These are phyloP conservation scores for Glomeris maerens DNA, from an alignment of 1,140 invertebrate genomes.

Conservation along the genomic window DNA sequence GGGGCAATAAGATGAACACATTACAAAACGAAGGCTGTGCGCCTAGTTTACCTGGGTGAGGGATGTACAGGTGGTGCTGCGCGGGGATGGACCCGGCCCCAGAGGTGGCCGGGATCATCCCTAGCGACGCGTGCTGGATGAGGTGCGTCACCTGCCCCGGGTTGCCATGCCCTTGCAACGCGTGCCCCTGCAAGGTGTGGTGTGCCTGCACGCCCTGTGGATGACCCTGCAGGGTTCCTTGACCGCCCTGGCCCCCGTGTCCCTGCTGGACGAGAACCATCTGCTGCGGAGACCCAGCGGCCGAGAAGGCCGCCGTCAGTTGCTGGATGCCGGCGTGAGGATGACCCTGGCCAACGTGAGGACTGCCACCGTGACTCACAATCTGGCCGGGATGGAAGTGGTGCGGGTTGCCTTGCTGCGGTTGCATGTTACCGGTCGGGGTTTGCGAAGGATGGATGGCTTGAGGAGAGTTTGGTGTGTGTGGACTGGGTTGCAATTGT, in stretches of 20 bases:
- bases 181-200: conserved; percentile 15
- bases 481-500: conserved; percentile 19
- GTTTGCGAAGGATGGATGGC: conserved; percentile 13
- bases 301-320: conserved; percentile 4
- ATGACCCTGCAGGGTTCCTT: conserved; percentile 6
- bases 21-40: no score
- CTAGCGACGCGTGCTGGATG: conserved; percentile 13
- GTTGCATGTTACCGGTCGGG: conserved; percentile 2
- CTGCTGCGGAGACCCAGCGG: conserved; percentile 8
- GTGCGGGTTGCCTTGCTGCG: conserved; percentile 4
- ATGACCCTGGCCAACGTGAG: background rate
- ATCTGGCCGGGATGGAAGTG: background rate
- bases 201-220: conserved; percentile 5
- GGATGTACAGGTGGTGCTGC: conserved; percentile 8
- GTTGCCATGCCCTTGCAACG: conserved; percentile 13
- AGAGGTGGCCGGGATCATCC: conserved; percentile 7
- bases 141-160: conserved; percentile 12
- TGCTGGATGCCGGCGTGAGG: background rate
- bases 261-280: conserved; percentile 16
- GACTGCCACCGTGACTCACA: background rate
- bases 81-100: background rate
- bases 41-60: conserved; percentile 5
- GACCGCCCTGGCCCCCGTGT: conserved; percentile 2
- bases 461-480: conserved; percentile 21
- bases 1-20: no score